These are phyloP conservation scores for Vombatus ursinus DNA, from an alignment of 2,113 vertebrate species.

Conservation along the genomic window DNA sequence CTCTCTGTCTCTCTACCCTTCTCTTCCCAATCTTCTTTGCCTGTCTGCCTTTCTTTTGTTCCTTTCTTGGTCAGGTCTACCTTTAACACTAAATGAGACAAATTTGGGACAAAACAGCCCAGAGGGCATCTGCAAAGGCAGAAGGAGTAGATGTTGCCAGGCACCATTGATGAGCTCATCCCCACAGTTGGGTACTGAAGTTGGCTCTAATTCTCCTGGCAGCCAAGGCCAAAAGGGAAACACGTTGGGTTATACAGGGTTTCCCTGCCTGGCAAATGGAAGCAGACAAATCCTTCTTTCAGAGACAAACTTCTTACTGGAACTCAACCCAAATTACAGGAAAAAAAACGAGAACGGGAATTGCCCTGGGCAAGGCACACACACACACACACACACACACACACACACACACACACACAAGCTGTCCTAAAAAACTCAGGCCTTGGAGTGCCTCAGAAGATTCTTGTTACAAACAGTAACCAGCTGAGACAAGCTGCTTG, in stretches of 20 bases:
- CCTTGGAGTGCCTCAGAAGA: background rate
- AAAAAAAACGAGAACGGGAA: background rate
- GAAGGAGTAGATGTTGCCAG: background rate
- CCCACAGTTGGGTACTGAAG: background rate
- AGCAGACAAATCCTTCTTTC: background rate
- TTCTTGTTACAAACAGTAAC: background rate
- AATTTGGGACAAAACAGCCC: constrained; percentile 1
- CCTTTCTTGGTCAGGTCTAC: background rate
- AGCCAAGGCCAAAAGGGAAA: background rate
- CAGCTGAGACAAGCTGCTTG: background rate
- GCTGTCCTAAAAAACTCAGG: background rate
- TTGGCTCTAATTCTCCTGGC: background rate
- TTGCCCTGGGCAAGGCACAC: background rate
- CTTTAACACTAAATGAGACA: background rate
- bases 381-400: background rate
- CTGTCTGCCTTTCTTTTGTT: background rate
- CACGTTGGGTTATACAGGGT: background rate
- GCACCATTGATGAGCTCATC: background rate
- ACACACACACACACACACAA: background rate
- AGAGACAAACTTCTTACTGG: background rate
- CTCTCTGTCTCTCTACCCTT: background rate
- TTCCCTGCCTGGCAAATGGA: background rate
- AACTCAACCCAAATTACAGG: background rate
- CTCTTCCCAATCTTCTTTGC: background rate
- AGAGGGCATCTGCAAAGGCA: background rate